Evolutionary conservation across 2,888 invertebrate species (phyloP), one percentile per base, ranked within the genome.

Genomic region (Drosophila aldrichi): DNA sequence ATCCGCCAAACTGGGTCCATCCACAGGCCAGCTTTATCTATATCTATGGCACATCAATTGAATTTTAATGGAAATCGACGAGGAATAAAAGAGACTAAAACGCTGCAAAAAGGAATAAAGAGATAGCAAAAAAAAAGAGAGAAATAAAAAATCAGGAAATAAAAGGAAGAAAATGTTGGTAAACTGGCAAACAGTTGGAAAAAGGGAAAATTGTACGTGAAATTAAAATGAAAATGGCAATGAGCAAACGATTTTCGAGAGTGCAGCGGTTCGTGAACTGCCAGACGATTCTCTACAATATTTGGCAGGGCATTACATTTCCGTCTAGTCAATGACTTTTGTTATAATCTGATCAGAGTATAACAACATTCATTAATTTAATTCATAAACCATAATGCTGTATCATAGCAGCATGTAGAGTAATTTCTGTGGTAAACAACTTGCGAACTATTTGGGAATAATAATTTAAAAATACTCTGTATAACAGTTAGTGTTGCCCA

Each of bases 1-100:
- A 76, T 87, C 79, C 81, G 68, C 61, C 75, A 70, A 70, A 79
- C 74, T 69, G 63, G 40, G 61, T 58, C 64, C 74, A 59, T 61
- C 41, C 51, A 32, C 49, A 46, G 43, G 57, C 38, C 51, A 63
- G 22, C 34, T 36, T 34, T 44, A 38, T 60, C 56, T 48, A 52
- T 73, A 77, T 85, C 82, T 69, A 68, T 70, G 74, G 70, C 77
- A 83, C 84, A 83, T 87, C 86, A 90, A 88, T 90, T 88, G 90
- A 88, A 90, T 88, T 88, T 88, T 88, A 88, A 88, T 88, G 89
- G 87, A 87, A 88, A 90, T 89, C 90, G 89, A 88, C 87, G 80
- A 88, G 82, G 89, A 89, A 88, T 87, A 90, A 89, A 90, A 90
- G 85, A 81, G 87, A 90, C 82, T 84, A 88, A 87, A 90, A 84